Evolutionary conservation across 2,888 invertebrate species (phyloP), one percentile per base, ranked within the genome.

Genomic region (Drosophila yooni): DNA sequence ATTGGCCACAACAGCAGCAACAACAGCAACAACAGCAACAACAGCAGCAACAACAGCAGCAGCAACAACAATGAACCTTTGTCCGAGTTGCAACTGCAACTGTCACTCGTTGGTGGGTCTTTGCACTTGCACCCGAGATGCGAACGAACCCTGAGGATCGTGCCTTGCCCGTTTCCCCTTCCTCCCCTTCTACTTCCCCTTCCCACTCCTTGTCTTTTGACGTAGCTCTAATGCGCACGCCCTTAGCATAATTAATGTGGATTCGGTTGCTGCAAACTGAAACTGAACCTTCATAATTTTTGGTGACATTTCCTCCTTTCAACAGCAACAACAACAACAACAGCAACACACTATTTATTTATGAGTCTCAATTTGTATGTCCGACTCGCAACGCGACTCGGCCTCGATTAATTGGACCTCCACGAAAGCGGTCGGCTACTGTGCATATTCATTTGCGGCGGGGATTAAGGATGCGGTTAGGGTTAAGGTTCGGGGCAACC

Each of bases 361-460:
- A 89, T 89, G 88, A 83, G 80, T 83, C 68, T 87, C 76, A 83
- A 89, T 88, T 89, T 88, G 87, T 88, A 89, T 89, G 88, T 89
- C 86, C 84, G 86, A 82, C 88, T 76, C 79, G 82, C 67, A 31
- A 15, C n/a, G 34, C 73, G 50, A 40, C 56, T 74, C 56, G 72
- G 70, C 63, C 73, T 70, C 87, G 91, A 90, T 90, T 91, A 90
- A 90, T 90, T 90, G 88, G 91, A 90, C 89, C 89, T 87, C 89
- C 89, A 74, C 53, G 87, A 77, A 77, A 87, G 91, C 59, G 61
- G 64, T 18, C 40, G 60, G 89, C 86, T 87, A 82, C 87, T 89
- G 87, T 89, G 87, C 90, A 88, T 86, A 88, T 79, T 56, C 77
- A 88, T 89, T 88, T 80, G 6, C 1, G 38, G 21, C 7, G 36